Evolutionary conservation across 2,797 vertebrate genomes (phyloP), one percentile per base, ranked within the genome.

Genomic region (Geotrypetes seraphini): DNA sequence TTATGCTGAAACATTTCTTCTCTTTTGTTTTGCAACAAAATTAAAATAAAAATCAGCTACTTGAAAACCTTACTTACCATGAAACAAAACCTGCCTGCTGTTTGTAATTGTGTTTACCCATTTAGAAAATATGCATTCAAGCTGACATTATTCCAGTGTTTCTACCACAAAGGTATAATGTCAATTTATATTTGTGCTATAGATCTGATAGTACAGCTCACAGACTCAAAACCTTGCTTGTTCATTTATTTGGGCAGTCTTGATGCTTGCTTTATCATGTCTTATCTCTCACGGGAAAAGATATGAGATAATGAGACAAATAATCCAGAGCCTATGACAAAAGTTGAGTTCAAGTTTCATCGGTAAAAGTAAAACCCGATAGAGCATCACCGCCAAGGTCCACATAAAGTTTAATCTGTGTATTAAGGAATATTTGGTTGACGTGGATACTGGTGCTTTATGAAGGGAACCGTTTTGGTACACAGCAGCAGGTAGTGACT

Each of bases 1-100:
- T 53, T 57, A 25, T 3, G 57, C 49, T 66, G 43, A 40, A 60
- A 47, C 4, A 54, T 28, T 47, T 47, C 22, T 3, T 22, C n/a
- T n/a, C n/a, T 42, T 6, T 47, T 31, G 39, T 42, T n/a, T 32
- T 8, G 7, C 12, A 23, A 3, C 5, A 31, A 17, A 11, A 14
- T 0, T 27, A 25, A 22, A 46, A 16, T 21, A 20, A 38, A 52
- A 51, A 30, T 22, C 2, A 46, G 8, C 16, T 38, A 36, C 63
- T 44, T n/a, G n/a, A n/a, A n/a, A n/a, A n/a, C n/a, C 44, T 18
- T 3, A 36, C 1, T 10, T 12, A 7, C 18, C 54, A 35, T 4
- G 34, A 50, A 49, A 60, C 1, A 4, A 12, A 3, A 31, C 29
- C 1, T 12, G 39, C 41, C 10, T 34, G 7, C 10, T 45, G 34